Evolutionary conservation across 2,888 invertebrate genomes (phyloP).

Genomic region (Trissolcus japonicus): DNA sequence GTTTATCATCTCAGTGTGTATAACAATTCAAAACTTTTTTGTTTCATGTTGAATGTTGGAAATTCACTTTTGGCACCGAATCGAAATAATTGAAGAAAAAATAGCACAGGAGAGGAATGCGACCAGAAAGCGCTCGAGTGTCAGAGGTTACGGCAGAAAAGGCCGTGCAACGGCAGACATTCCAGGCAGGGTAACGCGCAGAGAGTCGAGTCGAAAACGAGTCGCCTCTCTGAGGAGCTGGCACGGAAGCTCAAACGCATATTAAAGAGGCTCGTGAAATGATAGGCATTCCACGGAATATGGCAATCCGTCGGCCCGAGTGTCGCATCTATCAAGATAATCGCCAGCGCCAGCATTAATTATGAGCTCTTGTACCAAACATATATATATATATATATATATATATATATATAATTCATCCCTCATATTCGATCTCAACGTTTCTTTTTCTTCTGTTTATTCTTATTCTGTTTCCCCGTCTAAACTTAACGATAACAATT

Average conservation of each 20-base stretch:
- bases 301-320: conserved; percentile 54
- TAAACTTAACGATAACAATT: no score
- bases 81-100: conserved; percentile 50
- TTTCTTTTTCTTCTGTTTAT: no score
- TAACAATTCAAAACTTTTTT: conserved; percentile 1
- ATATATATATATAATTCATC: conserved; percentile 51
- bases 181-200: conserved; percentile 40
- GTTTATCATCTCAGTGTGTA: not conserved
- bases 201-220: conserved; percentile 55
- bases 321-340: conserved; percentile 46
- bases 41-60: no score
- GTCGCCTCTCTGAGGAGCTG: conserved; percentile 51
- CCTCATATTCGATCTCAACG: no score
- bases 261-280: conserved; percentile 59
- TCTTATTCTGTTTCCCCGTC: no score
- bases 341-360: conserved; percentile 23
- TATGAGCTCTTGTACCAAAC: conserved; percentile 30
- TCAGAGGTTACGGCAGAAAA: conserved; percentile 70
- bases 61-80: conserved; percentile 7
- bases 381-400: no score
- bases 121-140: conserved; percentile 59
- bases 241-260: conserved; percentile 56
- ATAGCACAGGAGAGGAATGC: conserved; percentile 53
- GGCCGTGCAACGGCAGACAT: conserved; percentile 63
- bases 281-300: conserved; percentile 57